Conservation (phyloP, 1,140 invertebrate genomes). For the Drosophila sucinea region DNA sequence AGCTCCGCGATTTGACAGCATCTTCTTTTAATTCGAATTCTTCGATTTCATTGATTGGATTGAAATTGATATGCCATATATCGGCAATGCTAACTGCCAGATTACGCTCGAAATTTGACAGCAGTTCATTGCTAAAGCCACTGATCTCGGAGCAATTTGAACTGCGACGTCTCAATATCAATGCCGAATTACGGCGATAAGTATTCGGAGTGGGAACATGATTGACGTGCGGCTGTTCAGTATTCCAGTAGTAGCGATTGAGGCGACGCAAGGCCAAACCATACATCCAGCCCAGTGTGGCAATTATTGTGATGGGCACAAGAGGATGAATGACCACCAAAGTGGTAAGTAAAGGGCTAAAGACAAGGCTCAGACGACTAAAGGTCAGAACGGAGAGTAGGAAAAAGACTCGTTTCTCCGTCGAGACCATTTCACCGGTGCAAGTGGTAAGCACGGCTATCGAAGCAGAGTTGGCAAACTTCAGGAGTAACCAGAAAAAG, state of each 20-base stretch:
- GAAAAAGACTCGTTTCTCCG: slow-evolving; percentile 61
- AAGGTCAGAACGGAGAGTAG: slow-evolving; percentile 73
- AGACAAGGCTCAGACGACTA: slow-evolving; percentile 65
- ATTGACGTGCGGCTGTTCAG: slow-evolving; percentile 56
- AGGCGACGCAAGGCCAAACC: slow-evolving; percentile 62
- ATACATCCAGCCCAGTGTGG: slow-evolving; percentile 64
- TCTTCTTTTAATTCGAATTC: slow-evolving; percentile 22
- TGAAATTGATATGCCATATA: slow-evolving; percentile 69
- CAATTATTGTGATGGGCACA: slow-evolving; percentile 68
- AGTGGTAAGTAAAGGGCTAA: slow-evolving; percentile 60
- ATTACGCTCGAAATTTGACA: slow-evolving; percentile 55
- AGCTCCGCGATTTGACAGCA: slow-evolving; percentile 40
- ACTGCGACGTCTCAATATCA: slow-evolving; percentile 56
- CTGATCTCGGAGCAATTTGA: slow-evolving; percentile 59
- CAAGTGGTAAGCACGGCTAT: slow-evolving; percentile 76
- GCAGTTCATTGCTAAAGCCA: slow-evolving; percentile 52
- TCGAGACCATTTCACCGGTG: slow-evolving; percentile 71
- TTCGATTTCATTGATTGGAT: slow-evolving; percentile 55
- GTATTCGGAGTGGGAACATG: slow-evolving; percentile 73
- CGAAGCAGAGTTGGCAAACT: slow-evolving; percentile 71
- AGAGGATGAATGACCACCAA: slow-evolving; percentile 67
- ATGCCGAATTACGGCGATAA: slow-evolving; percentile 64
- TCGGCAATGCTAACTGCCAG: slow-evolving; percentile 72
- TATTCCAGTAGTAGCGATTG: slow-evolving; percentile 74
- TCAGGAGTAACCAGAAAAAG: slow-evolving; percentile 70